Base-by-base conservation (phyloP, 1,140 invertebrate genomes). In the Anastrepha obliqua region DNA sequence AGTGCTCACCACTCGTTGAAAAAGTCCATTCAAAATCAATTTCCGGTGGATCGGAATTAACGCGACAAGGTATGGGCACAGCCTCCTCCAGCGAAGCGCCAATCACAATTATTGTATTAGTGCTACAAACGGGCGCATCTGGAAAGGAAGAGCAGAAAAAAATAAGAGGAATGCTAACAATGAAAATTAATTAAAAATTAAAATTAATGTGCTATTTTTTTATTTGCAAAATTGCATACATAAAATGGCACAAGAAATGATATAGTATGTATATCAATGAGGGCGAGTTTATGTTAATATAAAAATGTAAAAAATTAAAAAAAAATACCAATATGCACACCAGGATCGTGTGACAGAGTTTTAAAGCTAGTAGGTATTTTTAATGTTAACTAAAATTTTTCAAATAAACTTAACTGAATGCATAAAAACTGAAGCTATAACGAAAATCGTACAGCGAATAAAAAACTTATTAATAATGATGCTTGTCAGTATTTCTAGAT, bases 11-110 rank as follows among this genome's bases (percentile, higher is more conserved):
- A 89, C 97, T 97, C 91, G 97, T 97, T 90, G 97, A 98, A 94
- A 98, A 97, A 89, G 97, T 96, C 97, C 97, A 98, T 78, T 96
- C 95, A 91, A 98, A 98, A 74, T 95, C 96, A 47, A 98, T 96
- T 90, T 98, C 97, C 70, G 94, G 95, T 1, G 97, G 97, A 92
- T 98, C 97, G 7, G 97, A 97, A 44, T 97, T 96, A 42, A 98
- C 97, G 62, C 97, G 96, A 91, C 97, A 98, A 2, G 96, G 95
- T 78, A 98, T 96, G 88, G 96, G 95, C 9, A 97, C 94, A 1
- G 95, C 95, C 92, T 98, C 97, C 90, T 97, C 97, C 86, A 97
- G 93, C 20, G 97, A 97, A 4, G 97, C 97, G 4, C 97, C 97
- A 88, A 97, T 95, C 47, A 98, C 95, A 89, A 96, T 95, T 3